These are phyloP conservation scores for Adelges cooleyi DNA, from an alignment of 1,140 invertebrate species.

Conservation along the genomic window DNA sequence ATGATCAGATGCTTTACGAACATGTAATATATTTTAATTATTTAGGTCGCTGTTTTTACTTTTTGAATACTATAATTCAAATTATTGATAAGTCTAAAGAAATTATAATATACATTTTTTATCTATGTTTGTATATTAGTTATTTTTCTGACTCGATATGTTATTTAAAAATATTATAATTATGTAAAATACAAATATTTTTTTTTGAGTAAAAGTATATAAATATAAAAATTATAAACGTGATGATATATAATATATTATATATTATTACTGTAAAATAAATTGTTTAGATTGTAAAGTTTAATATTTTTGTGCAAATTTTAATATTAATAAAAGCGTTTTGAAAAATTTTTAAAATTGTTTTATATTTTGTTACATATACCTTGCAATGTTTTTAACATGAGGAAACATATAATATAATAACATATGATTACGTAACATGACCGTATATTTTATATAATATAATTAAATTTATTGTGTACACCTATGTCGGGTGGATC, in stretches of 20 bases:
- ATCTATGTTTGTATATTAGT: constrained; percentile 26
- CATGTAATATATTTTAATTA: constrained; percentile 23
- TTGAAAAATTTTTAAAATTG: constrained; percentile 21
- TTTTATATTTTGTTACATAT: too few relatives aligned
- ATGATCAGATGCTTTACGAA: constrained; percentile 19
- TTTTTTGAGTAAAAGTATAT: constrained; percentile 19
- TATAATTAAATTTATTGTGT: too few relatives aligned
- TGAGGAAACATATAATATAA: too few relatives aligned
- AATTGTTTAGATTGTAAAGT: constrained; percentile 28
- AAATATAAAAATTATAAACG: constrained; percentile 17
- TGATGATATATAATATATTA: constrained; percentile 6
- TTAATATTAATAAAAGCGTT: constrained; percentile 28
- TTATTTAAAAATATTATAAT: constrained; percentile 13
- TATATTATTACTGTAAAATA: constrained; percentile 25
- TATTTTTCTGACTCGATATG: background rate
- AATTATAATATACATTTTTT: constrained; percentile 23
- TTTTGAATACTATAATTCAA: constrained; percentile 16
- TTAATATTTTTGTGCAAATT: constrained; percentile 29
- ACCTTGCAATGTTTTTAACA: too few relatives aligned
- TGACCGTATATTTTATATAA: too few relatives aligned
- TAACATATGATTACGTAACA: too few relatives aligned
- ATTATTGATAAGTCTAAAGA: constrained; percentile 25
- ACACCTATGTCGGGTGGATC: too few relatives aligned
- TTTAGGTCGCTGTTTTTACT: constrained; percentile 12
- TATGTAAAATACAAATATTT: constrained; percentile 12